Evolutionary conservation across 2,113 vertebrate species (phyloP).

Genomic region (Syngnathoides biaculeatus): DNA sequence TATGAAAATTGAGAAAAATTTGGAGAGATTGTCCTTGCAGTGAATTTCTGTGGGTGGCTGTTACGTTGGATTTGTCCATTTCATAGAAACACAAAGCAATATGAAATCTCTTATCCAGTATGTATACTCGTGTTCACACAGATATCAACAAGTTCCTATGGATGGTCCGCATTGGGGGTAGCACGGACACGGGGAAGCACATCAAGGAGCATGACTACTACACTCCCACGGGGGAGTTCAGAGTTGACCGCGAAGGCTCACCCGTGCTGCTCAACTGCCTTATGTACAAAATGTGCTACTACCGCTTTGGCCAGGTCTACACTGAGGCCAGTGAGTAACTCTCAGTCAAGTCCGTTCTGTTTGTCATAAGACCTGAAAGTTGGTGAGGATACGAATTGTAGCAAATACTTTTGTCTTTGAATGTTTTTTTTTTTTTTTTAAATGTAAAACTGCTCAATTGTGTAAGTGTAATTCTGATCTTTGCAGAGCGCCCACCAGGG

Average conservation of each 20-base stretch:
- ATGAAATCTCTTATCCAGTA: neutral
- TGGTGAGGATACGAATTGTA: neutral
- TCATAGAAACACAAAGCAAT: neutral
- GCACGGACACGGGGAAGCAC: slow-evolving; percentile 94
- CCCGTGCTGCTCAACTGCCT: slow-evolving; percentile 97
- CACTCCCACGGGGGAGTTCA: slow-evolving; percentile 93
- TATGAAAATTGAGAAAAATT: too few species aligned
- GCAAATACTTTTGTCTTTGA: neutral
- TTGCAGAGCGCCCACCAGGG: slow-evolving; percentile 91
- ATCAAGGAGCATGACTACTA: slow-evolving; percentile 99
- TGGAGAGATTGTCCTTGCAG: too few species aligned
- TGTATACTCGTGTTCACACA: slow-evolving; percentile 16
- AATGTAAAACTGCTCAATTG: neutral
- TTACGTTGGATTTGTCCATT: neutral
- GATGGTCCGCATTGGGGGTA: slow-evolving; percentile 98
- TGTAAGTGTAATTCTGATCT: neutral
- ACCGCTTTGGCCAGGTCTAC: slow-evolving; percentile 98
- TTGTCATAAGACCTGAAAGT: neutral
- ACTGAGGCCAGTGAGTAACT: slow-evolving; percentile 93
- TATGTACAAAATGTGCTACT: slow-evolving; percentile 99
- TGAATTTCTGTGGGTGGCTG: neutral
- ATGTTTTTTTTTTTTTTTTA: neutral
- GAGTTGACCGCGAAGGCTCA: slow-evolving; percentile 93
- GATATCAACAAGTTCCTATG: slow-evolving; percentile 99
- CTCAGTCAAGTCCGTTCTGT: fast-evolving